Evolutionary conservation across 2,888 invertebrate genomes (phyloP).

Genomic region (Dryobota labecula): DNA sequence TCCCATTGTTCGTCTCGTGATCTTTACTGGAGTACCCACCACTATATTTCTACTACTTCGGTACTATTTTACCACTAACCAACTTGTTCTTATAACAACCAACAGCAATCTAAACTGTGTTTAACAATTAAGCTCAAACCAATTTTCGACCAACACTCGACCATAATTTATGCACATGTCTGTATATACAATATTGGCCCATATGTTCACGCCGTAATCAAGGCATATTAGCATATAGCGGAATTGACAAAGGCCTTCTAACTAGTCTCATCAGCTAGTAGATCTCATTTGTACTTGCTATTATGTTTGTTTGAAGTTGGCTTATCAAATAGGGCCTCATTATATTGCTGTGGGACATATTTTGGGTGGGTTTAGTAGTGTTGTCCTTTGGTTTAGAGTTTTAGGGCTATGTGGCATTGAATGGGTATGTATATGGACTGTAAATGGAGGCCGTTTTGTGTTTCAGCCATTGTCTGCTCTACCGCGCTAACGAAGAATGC

Average conservation of each 20-base stretch:
- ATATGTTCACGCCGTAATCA: slow-evolving; percentile 68
- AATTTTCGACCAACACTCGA: slow-evolving; percentile 55
- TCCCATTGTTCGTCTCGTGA: too few relatives aligned
- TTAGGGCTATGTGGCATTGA: background rate
- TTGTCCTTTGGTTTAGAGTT: slow-evolving; percentile 23
- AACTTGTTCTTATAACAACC: slow-evolving; percentile 18
- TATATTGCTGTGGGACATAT: slow-evolving; percentile 30
- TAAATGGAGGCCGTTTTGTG: background rate
- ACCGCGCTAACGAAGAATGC: too few relatives aligned
- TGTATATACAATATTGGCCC: slow-evolving; percentile 44
- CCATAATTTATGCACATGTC: slow-evolving; percentile 58
- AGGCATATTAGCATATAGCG: slow-evolving; percentile 71
- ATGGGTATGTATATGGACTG: background rate
- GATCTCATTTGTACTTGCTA: slow-evolving; percentile 58
- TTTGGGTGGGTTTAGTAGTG: slow-evolving; percentile 13
- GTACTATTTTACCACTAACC: background rate
- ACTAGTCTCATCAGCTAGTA: slow-evolving; percentile 62
- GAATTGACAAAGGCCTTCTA: slow-evolving; percentile 72
- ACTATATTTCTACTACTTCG: background rate
- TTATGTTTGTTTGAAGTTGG: slow-evolving; percentile 61
- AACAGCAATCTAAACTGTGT: slow-evolving; percentile 22
- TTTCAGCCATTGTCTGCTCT: background rate
- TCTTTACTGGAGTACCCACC: background rate
- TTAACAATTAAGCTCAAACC: slow-evolving; percentile 33
- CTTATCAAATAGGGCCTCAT: slow-evolving; percentile 52